Percentiles rank a stretch among this genome's conserved stretches.
Conservation (phyloP, 2,888 invertebrate genomes). For the Podotricha telesiphe region DNA sequence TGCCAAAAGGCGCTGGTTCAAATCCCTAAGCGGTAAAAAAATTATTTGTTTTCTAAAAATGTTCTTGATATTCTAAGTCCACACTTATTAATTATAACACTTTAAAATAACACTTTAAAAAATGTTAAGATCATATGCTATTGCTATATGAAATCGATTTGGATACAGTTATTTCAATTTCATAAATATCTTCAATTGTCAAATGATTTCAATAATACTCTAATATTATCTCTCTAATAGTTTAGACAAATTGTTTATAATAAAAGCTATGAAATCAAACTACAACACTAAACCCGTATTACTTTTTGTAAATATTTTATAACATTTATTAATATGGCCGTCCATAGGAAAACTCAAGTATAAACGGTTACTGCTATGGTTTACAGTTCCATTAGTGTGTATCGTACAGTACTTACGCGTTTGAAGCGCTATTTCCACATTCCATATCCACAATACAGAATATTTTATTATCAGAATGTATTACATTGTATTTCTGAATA, state of each 20-base stretch:
- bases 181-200: too few species aligned
- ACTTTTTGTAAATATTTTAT: background rate
- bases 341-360: background rate
- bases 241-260: background rate
- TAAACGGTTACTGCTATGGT: slow-evolving; percentile 11
- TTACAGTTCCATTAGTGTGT: slow-evolving; percentile 10
- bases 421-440: background rate
- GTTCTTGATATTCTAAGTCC: too few species aligned
- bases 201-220: too few species aligned
- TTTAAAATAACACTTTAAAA: too few species aligned
- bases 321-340: background rate
- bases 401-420: background rate
- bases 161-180: too few species aligned
- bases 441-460: background rate
- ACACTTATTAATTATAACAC: too few species aligned
- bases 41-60: too few species aligned
- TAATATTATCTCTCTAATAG: too few species aligned
- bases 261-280: background rate
- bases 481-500: background rate
- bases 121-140: too few species aligned
- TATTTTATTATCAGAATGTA: slow-evolving; percentile 3
- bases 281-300: background rate
- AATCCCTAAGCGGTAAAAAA: too few species aligned
- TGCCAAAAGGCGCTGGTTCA: too few species aligned
- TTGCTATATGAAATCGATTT: too few species aligned